phyloP scores from a whole-genome alignment of 2,888 invertebrate genomes.

The Drosophila koepferae region DNA sequence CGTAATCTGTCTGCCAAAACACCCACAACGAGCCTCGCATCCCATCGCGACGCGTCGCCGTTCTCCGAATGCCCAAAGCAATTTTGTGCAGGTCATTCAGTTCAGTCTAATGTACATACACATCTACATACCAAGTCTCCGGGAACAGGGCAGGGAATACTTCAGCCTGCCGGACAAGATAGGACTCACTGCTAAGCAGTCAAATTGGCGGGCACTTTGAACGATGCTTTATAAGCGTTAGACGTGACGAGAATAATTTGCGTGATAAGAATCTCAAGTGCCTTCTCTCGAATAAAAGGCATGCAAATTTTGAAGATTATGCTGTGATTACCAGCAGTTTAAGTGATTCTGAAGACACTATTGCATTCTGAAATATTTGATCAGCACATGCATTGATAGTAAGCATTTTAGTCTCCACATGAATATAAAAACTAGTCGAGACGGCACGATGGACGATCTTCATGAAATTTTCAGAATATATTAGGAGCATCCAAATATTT shows the following conservation, averaged over 20 bases:
- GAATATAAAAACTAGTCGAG: background rate
- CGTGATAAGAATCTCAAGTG: conserved; percentile 79
- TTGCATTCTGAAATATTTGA: conserved; percentile 16
- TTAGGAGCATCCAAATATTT: no score
- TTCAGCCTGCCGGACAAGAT: conserved; percentile 24
- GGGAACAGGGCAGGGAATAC: conserved; percentile 20
- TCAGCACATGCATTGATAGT: conserved; percentile 22
- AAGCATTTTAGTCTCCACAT: background rate
- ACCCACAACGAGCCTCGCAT: conserved; percentile 63
- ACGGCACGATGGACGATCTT: no score
- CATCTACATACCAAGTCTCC: conserved; percentile 16
- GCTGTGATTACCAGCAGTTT: conserved; percentile 82
- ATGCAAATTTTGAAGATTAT: conserved; percentile 84
- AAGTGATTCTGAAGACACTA: conserved; percentile 59
- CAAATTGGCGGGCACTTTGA: conserved; percentile 71
- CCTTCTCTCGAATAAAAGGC: conserved; percentile 66
- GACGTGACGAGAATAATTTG: conserved; percentile 84
- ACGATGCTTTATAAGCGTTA: conserved; percentile 66
- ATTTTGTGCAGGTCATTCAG: conserved; percentile 66
- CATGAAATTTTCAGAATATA: no score
- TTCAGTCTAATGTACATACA: conserved; percentile 57
- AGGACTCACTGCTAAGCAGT: conserved; percentile 37
- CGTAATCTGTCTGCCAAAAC: conserved; percentile 62
- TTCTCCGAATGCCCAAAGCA: conserved; percentile 52
- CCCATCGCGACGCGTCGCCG: conserved; percentile 58